These are phyloP conservation scores for Microctonus brassicae DNA, from an alignment of 2,888 invertebrate species.

Conservation along the genomic window DNA sequence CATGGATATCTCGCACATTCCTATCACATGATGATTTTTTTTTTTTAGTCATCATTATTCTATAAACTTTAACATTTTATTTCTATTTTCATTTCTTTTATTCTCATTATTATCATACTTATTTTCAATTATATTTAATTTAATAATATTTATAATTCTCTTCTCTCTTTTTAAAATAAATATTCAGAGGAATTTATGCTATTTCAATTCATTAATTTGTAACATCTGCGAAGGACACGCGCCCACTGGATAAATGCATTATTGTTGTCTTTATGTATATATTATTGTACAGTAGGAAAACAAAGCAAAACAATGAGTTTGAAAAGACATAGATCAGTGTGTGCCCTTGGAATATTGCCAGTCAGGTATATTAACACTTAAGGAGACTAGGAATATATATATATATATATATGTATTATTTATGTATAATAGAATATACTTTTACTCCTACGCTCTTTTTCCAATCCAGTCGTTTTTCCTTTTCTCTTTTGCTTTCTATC, in stretches of 20 bases:
- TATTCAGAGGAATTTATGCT: too few relatives aligned
- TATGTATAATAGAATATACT: background rate
- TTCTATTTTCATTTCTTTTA: background rate
- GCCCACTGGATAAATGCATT: too few relatives aligned
- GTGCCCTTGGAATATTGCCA: constrained; percentile 57
- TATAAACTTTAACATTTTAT: background rate
- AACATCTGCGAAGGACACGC: too few relatives aligned
- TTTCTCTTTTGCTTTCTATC: background rate
- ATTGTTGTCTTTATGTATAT: too few relatives aligned
- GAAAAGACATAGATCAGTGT: constrained; percentile 19
- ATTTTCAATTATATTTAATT: background rate
- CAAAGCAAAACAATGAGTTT: constrained; percentile 1
- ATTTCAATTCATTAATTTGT: too few relatives aligned
- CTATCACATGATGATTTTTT: constrained; percentile 50
- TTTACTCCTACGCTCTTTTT: constrained; percentile 49
- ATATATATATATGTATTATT: too few relatives aligned
- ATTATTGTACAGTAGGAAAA: background rate
- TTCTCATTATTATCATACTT: background rate
- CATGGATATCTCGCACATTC: constrained; percentile 66
- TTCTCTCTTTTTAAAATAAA: too few relatives aligned
- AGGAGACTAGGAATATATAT: too few relatives aligned
- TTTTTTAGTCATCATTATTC: background rate
- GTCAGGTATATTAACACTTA: constrained; percentile 45
- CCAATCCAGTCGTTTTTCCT: constrained; percentile 13
- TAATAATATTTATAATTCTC: too few relatives aligned